Base-by-base conservation (phyloP, 2,113 vertebrate species). In the Bubalus kerabau region DNA sequence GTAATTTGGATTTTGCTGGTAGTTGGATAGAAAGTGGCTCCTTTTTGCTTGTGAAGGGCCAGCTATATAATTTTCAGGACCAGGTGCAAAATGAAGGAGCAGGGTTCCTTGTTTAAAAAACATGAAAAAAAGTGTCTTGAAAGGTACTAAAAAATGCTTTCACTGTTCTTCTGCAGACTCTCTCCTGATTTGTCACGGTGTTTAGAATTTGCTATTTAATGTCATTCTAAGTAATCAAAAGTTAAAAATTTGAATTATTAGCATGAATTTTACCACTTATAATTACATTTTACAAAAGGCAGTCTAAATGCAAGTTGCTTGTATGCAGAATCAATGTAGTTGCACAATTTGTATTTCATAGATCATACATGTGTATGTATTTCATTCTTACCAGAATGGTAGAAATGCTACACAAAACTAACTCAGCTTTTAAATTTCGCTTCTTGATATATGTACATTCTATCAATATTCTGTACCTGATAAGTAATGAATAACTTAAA, bases 141-240 rank as follows among this genome's bases (percentile, higher is more conserved):
- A 89, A 92, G 17, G 40, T 57, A 96, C n/a, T 94, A n/a, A 95
- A 95, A 82, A 74, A 89, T 81, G 48, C n/a, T 21, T 80, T 94
- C 36, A 90, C 6, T 9, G 89, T 86, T 95, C 5, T 64, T 74
- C 54, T n/a, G 15, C 36, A 23, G 43, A 82, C 62, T 89, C 46
- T 56, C 19, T 46, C 21, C 85, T 23, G 28, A 36, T 52, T 87
- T 95, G 59, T 88, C 71, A 24, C 50, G 19, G 10, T 86, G 7
- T 90, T 90, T 94, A 43, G 67, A 87, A 48, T 87, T 83, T 78
- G 59, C 36, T 97, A 30, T 78, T 43, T 80, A 95, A 87, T 87
- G 19, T 46, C 60, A 91, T 88, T 97, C 59, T 91, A 64, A 87
- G 11, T 90, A 36, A 95, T 67, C 0, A n/a, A 82, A 86, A 59